Conservation (phyloP, 2,888 invertebrate species). For the Nebria salina region DNA sequence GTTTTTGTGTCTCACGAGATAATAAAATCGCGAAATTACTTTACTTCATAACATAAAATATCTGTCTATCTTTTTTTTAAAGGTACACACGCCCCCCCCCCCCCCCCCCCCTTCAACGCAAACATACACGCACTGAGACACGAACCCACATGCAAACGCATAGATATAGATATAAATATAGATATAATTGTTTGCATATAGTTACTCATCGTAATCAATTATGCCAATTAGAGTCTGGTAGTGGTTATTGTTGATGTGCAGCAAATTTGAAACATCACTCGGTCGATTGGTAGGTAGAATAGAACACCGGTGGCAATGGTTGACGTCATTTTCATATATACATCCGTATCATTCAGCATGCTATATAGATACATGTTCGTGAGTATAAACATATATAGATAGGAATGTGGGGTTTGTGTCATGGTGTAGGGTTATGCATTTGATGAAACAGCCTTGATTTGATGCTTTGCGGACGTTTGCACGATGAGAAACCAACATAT, state of each 20-base stretch:
- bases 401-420: slow-evolving; percentile 3
- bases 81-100: no score
- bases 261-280: slow-evolving; percentile 24
- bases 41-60: no score
- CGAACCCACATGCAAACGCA: no score
- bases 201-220: slow-evolving; percentile 23
- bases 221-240: slow-evolving; percentile 36
- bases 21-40: no score
- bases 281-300: background rate
- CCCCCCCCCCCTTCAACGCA: no score
- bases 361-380: background rate
- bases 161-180: background rate
- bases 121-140: no score
- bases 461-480: slow-evolving; percentile 15
- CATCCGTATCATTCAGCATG: background rate
- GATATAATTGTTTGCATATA: slow-evolving; percentile 6
- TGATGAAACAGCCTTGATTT: slow-evolving; percentile 24
- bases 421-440: slow-evolving; percentile 17
- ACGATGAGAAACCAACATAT: slow-evolving; percentile 14
- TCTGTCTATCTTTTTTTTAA: no score
- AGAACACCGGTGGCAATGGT: background rate
- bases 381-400: background rate
- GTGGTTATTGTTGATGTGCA: slow-evolving; percentile 33
- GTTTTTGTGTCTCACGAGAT: no score
- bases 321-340: slow-evolving; percentile 4